phyloP scores from a whole-genome alignment of 2,113 vertebrate genomes.

The Thomomys bottae region DNA sequence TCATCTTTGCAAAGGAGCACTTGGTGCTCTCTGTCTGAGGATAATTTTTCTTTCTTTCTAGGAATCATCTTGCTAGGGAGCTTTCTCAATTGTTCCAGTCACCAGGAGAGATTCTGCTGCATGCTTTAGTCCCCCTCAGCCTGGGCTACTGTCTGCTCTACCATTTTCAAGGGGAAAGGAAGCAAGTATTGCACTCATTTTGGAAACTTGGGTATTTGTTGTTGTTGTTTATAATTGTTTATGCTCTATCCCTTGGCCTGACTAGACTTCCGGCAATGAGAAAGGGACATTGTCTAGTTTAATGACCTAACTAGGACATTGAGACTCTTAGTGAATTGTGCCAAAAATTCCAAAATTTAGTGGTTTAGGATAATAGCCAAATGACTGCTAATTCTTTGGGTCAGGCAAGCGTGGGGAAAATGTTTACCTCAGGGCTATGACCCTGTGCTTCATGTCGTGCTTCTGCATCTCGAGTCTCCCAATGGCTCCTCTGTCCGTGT shows the following conservation, averaged over 20 bases:
- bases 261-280: neutral
- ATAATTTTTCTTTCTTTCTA: neutral
- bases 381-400: neutral
- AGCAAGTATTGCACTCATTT: neutral
- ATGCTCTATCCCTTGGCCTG: neutral
- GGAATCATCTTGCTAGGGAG: neutral
- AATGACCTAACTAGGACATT: neutral
- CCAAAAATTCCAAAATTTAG: neutral
- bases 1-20: neutral
- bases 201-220: neutral
- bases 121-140: neutral
- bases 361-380: neutral
- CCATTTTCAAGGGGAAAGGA: neutral
- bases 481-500: fast-evolving
- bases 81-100: neutral
- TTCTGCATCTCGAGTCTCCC: neutral
- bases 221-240: neutral
- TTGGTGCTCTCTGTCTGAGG: neutral
- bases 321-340: neutral
- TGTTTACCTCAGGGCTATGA: neutral
- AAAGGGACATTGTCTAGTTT: neutral
- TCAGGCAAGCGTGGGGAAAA: neutral
- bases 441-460: neutral
- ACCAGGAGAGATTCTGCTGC: neutral
- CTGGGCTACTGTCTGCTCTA: neutral